Evolutionary conservation across 2,888 invertebrate genomes (phyloP), one percentile per base, ranked within the genome.

Genomic region (Pollenia griseotomentosa): DNA sequence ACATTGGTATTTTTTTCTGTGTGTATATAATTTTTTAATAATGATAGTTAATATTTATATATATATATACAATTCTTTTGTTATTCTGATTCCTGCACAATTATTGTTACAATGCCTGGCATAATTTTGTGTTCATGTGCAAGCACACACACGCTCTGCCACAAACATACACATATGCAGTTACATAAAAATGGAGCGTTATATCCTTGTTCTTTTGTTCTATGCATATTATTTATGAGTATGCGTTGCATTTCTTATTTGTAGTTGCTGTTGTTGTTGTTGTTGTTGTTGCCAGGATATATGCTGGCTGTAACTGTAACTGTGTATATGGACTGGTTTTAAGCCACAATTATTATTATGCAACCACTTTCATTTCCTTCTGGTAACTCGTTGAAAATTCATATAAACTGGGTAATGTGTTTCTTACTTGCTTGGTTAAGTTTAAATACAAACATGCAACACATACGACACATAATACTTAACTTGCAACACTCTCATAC

Each of bases 331-430:
- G 51, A 48, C 71, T 73, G 80, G 75, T 84, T 84, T 83, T 81
- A 84, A 81, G 84, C 87, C 87, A 77, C 87, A 84, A 84, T 81
- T 84, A 87, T 86, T 86, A 86, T 87, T 84, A 87, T 87, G 81
- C 84, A 84, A 84, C 87, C 84, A 84, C 84, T 87, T 84, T 87
- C 81, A 87, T 87, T 77, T 87, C 84, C 87, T 71, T 80, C 66
- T 83, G 77, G 70, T 68, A 66, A 68, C 84, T 84, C 75, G 70
- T 57, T 61, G 68, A 61, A 65, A 81, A 81, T 81, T 55, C 81
- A 73, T 65, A 73, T 74, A 81, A 84, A 84, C 66, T 74, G 79
- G 73, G 61, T 84, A 84, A 84, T 74, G 68, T 73, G 70, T 74
- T 84, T 68, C 79, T 84, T 84, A 68, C 79, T 79, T 51, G 48